Evolutionary conservation across 2,888 invertebrate genomes (phyloP), one percentile per base, ranked within the genome.

Genomic region (Cremastinae sp.): DNA sequence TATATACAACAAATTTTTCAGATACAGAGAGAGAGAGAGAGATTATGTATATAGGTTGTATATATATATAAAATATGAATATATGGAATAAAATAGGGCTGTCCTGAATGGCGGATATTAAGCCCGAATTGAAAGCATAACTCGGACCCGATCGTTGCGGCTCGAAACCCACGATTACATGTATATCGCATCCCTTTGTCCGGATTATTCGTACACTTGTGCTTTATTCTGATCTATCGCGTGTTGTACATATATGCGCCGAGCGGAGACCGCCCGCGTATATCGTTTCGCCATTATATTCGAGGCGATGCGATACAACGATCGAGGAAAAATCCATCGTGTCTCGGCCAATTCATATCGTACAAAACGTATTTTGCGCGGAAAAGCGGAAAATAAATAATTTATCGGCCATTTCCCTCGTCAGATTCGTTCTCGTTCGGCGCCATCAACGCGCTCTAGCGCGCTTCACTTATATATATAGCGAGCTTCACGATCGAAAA

Each of bases 91-190:
- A n/a, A 72, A 59, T 56, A 70, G 43, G 51, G 45, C 14, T 28
- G 10, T 28, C 5, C 12, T 47, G 45, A 38, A 70, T 65, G 45
- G 43, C 41, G 51, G 61, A 70, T 74, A 65, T 65, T 64, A 74
- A 58, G 53, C 64, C 18, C 20, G 45, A 59, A 28, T 64, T 45
- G 36, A 65, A 66, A 74, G 41, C 36, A 14, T 64, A 62, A 59
- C 22, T 66, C 45, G 34, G 53, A 28, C 5, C 14, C 28, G 49
- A 64, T 56, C 58, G 34, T 51, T 43, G 45, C 58, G 58, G 38
- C 58, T 53, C 43, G 36, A 28, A 28, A 28, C 34, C 12, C 58
- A 41, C 20, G 49, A 62, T 59, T 14, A 41, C 58, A 41, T 58
- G 41, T 28, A 16, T 18, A 65, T n/a, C n/a, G n/a, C n/a, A n/a